Conservation (phyloP, 2,888 invertebrate genomes). For the Lingula anatina region DNA sequence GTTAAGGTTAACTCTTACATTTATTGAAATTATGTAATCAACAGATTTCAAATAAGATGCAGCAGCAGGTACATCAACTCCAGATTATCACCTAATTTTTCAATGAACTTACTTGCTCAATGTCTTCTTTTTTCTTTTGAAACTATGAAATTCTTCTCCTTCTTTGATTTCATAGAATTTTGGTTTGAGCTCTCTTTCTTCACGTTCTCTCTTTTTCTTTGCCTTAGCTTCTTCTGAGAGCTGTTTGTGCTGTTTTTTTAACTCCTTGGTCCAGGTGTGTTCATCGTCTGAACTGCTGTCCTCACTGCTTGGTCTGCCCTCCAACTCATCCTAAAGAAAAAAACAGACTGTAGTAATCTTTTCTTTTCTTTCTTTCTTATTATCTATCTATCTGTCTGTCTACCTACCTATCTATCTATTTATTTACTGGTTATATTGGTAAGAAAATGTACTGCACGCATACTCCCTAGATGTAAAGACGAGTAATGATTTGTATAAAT, state of each 20-base stretch:
- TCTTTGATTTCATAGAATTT: constrained; percentile 63
- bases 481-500: too few species aligned
- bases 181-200: constrained; percentile 52
- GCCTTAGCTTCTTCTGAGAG: constrained; percentile 34
- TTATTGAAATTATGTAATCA: too few species aligned
- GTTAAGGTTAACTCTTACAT: too few species aligned
- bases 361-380: background rate
- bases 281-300: constrained; percentile 69
- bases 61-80: too few species aligned
- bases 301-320: constrained; percentile 23
- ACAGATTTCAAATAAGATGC: too few species aligned
- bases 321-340: constrained; percentile 14
- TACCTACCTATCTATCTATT: too few species aligned
- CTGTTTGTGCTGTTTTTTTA: constrained; percentile 70
- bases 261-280: constrained; percentile 70
- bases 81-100: too few species aligned
- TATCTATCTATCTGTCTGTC: background rate
- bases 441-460: too few species aligned
- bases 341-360: background rate
- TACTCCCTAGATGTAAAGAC: too few species aligned
- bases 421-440: constrained; percentile 4
- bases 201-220: constrained; percentile 51
- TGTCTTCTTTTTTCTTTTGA: constrained; percentile 19
- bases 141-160: constrained; percentile 58
- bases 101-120: too few species aligned